Percentiles rank a stretch among this genome's conserved stretches.
Conservation (phyloP, 2,113 vertebrate genomes). For the Mola mola region DNA sequence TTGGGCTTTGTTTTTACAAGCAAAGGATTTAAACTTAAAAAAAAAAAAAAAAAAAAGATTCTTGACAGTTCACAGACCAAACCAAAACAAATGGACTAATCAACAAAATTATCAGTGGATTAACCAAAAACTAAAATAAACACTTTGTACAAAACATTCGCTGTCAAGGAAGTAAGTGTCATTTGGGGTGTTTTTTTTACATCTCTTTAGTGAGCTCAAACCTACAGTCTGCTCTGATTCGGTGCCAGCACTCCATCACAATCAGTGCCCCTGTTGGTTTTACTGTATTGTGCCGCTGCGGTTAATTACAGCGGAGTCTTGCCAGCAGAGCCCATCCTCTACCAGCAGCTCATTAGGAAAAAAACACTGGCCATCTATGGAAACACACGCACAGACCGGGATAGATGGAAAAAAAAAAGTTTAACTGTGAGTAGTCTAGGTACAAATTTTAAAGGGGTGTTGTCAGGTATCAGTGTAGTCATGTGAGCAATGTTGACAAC, state of each 20-base stretch:
- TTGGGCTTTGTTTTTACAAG: too few relatives aligned
- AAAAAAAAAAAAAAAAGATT: too few relatives aligned
- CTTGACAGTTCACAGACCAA: too few relatives aligned
- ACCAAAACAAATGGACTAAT: too few relatives aligned
- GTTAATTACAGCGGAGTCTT: conserved; percentile 40
- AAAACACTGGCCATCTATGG: conserved; percentile 31
- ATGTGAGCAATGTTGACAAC: background rate
- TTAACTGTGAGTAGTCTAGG: too few relatives aligned
- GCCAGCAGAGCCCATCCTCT: conserved; percentile 24
- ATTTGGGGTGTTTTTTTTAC: background rate
- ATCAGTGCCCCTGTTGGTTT: conserved; percentile 26
- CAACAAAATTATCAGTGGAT: too few relatives aligned
- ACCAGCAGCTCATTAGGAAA: conserved; percentile 27
- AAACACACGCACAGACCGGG: conserved; percentile 7
- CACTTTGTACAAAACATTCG: too few relatives aligned
- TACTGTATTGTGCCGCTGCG: conserved; percentile 32
- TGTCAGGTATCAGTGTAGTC: conserved; percentile 17
- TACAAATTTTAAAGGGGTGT: too few relatives aligned
- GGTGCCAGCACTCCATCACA: conserved; percentile 11
- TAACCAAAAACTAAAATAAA: too few relatives aligned
- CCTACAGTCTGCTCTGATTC: conserved; percentile 25
- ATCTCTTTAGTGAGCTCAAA: conserved; percentile 3
- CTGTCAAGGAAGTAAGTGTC: background rate
- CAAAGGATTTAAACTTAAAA: too few relatives aligned
- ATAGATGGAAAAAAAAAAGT: background rate